phyloP scores from a whole-genome alignment of 2,888 invertebrate species.

The Drosophila mercatorum region DNA sequence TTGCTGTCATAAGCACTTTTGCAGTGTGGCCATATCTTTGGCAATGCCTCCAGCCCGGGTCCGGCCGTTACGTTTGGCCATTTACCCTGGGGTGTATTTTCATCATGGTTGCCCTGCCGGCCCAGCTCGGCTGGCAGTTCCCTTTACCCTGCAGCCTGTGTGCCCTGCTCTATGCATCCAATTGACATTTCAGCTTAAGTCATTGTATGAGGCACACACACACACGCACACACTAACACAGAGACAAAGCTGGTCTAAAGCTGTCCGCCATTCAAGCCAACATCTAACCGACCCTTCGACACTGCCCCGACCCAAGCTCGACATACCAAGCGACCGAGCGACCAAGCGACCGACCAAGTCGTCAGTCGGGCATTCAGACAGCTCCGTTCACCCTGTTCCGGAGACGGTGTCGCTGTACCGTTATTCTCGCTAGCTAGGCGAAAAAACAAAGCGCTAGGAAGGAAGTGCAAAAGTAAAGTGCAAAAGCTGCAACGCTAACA shows the following conservation, averaged over 20 bases:
- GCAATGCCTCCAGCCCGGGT: constrained; percentile 32
- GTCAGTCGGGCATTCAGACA: constrained; percentile 42
- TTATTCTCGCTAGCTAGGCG: constrained; percentile 57
- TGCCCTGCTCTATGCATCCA: constrained; percentile 66
- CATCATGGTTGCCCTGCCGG: constrained; percentile 51
- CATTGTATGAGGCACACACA: constrained; percentile 67
- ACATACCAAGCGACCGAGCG: background rate
- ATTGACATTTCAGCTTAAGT: constrained; percentile 79
- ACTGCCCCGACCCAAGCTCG: constrained; percentile 10
- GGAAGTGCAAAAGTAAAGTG: constrained; percentile 72
- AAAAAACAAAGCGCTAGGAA: constrained; percentile 67
- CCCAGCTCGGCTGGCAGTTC: too few relatives aligned
- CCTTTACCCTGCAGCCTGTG: constrained; percentile 23
- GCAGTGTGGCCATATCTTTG: constrained; percentile 52
- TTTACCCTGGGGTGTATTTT: constrained; percentile 74
- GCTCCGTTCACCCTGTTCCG: constrained; percentile 37
- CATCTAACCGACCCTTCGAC: constrained; percentile 21
- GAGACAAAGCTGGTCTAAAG: constrained; percentile 48
- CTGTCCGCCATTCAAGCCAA: constrained; percentile 65
- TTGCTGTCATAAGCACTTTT: constrained; percentile 78
- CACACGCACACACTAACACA: constrained; percentile 10
- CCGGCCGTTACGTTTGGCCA: constrained; percentile 56
- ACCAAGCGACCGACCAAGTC: background rate
- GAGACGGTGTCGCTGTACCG: constrained; percentile 44
- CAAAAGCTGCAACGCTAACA: constrained; percentile 74